Percentiles rank a stretch among this genome's conserved stretches.
phyloP scores from a whole-genome alignment of 2,888 invertebrate species.

The Paralinhomoeus sp. region DNA sequence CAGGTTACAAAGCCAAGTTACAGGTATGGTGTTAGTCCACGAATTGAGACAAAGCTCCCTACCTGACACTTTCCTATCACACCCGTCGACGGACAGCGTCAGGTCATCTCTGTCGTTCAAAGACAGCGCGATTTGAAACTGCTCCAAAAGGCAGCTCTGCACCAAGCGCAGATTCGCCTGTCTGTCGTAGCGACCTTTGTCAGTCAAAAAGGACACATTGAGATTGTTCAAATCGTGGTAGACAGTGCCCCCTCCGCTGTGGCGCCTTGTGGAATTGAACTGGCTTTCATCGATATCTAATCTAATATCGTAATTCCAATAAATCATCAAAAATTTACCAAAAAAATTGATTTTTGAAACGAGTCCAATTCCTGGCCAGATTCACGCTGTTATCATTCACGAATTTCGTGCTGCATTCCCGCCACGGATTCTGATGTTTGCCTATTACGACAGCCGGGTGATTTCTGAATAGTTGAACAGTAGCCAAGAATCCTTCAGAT shows the following conservation, averaged over 20 bases:
- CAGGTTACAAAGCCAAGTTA: too few species aligned
- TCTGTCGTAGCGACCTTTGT: conserved; percentile 55
- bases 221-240: conserved; percentile 77
- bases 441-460: conserved; percentile 84
- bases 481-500: neutral
- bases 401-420: conserved; percentile 55
- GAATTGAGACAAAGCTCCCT: too few species aligned
- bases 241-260: conserved; percentile 83
- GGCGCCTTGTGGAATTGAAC: conserved; percentile 49
- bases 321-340: too few species aligned
- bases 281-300: neutral
- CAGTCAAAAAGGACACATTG: conserved; percentile 72
- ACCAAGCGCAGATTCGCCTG: conserved; percentile 66
- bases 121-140: too few species aligned
- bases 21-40: too few species aligned
- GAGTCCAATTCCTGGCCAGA: too few species aligned
- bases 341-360: too few species aligned
- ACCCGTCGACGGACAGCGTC: too few species aligned
- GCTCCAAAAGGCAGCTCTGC: too few species aligned
- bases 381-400: conserved; percentile 34
- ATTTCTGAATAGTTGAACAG: conserved; percentile 33
- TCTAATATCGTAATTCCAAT: too few species aligned
- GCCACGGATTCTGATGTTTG: conserved; percentile 85
- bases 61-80: too few species aligned
- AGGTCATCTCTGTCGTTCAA: too few species aligned